These are phyloP conservation scores for Corythoichthys intestinalis DNA, from an alignment of 2,113 vertebrate species.

Conservation along the genomic window DNA sequence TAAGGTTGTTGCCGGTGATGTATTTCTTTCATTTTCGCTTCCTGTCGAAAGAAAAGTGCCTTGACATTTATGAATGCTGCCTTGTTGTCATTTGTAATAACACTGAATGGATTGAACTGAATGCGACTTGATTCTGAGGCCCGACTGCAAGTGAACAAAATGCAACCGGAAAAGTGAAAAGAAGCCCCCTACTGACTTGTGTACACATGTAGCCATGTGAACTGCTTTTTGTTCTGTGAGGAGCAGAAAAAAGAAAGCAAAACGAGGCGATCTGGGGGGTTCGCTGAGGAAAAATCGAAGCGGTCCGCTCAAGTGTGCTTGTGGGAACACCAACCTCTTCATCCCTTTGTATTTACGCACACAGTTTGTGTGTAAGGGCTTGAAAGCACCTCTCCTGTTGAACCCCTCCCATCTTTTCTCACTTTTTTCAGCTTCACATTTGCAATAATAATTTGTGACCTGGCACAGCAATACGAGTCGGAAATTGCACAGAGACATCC, in stretches of 20 bases:
- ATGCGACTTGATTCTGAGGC: not conserved
- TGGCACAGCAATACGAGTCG: too few relatives aligned
- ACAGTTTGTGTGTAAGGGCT: not conserved
- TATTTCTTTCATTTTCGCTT: not conserved
- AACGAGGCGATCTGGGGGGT: not conserved
- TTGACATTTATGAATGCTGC: not conserved
- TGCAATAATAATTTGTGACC: not conserved
- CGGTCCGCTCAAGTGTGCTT: not conserved
- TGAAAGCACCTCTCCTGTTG: not conserved
- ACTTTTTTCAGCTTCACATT: not conserved
- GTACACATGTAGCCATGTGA: not conserved
- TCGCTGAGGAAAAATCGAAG: slow-evolving; percentile 1
- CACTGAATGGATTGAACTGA: not conserved
- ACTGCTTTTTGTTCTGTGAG: slow-evolving; percentile 4
- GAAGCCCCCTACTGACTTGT: not conserved
- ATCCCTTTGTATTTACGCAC: not conserved
- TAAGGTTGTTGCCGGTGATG: not conserved
- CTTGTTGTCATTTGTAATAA: not conserved
- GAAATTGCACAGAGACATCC: too few relatives aligned
- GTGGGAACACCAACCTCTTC: not conserved
- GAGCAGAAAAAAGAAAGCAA: not conserved
- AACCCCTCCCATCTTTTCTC: not conserved
- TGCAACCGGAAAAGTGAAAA: not conserved
- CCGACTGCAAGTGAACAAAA: not conserved
- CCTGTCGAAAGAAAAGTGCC: not conserved